Evolutionary conservation across 2,797 vertebrate species (phyloP).

Genomic region (Calcarius lapponicus): DNA sequence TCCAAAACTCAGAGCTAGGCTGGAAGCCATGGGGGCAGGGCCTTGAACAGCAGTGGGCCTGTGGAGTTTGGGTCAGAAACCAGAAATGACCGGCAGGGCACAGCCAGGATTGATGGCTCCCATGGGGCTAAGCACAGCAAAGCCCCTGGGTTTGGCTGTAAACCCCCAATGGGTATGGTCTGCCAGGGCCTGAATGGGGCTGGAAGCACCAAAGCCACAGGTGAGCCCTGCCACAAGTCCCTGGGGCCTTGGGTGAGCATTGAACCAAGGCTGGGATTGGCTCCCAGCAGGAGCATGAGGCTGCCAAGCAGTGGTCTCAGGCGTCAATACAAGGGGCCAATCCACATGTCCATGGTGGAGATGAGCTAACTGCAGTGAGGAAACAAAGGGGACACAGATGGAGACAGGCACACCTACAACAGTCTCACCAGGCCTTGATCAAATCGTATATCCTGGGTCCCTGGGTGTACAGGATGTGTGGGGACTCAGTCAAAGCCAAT

Average conservation of each 20-base stretch:
- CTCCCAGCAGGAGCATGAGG: neutral
- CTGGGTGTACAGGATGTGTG: neutral
- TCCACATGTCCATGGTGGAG: neutral
- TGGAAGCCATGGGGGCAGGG: neutral
- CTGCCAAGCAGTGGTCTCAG: neutral
- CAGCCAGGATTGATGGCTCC: neutral
- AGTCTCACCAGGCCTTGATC: neutral
- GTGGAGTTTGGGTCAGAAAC: neutral
- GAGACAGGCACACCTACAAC: neutral
- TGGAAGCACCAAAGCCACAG: neutral
- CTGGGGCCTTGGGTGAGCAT: rapidly evolving
- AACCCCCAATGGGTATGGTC: rapidly evolving
- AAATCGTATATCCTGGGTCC: neutral
- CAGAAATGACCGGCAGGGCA: neutral
- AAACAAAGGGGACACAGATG: neutral
- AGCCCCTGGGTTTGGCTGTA: rapidly evolving
- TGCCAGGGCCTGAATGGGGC: no score
- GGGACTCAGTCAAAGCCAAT: neutral
- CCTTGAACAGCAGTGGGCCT: neutral
- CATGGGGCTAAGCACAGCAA: neutral
- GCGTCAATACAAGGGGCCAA: no score
- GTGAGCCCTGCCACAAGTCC: neutral
- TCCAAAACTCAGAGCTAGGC: neutral
- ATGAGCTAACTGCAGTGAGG: neutral
- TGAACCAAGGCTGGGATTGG: neutral